These are phyloP conservation scores for Drosophila sp. DNA, from an alignment of 1,140 invertebrate species.

Conservation along the genomic window DNA sequence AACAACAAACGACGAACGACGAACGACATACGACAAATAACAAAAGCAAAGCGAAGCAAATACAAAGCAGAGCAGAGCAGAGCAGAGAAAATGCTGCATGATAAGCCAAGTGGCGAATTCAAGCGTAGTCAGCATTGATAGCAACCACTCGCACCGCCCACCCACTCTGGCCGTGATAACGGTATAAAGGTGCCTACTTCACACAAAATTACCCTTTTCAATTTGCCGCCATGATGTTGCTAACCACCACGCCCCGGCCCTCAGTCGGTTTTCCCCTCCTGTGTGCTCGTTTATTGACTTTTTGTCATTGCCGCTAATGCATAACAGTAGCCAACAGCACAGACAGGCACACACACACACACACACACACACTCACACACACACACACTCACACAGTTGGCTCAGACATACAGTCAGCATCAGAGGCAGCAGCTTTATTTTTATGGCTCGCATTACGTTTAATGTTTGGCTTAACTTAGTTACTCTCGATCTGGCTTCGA, in stretches of 20 bases:
- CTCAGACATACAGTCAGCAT: conserved; percentile 52
- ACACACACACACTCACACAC: conserved; percentile 13
- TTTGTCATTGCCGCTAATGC: conserved; percentile 81
- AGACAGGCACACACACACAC: conserved; percentile 36
- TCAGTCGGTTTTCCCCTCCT: neutral
- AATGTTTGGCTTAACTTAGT: conserved; percentile 81
- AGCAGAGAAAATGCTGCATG: conserved; percentile 57
- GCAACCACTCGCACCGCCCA: conserved; percentile 31
- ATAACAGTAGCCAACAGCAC: conserved; percentile 56
- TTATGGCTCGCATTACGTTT: conserved; percentile 78
- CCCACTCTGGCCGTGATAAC: conserved; percentile 9
- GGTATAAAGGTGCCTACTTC: conserved; percentile 80
- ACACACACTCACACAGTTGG: conserved; percentile 40
- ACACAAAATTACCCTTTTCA: conserved; percentile 84
- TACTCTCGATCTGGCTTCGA: conserved; percentile 48
- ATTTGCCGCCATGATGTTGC: conserved; percentile 63
- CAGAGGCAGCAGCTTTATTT: conserved; percentile 79
- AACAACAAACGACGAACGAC: conserved; percentile 56
- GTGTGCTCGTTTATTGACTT: conserved; percentile 76
- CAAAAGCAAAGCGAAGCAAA: conserved; percentile 52
- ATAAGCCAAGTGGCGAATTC: conserved; percentile 82
- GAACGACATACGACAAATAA: conserved; percentile 60
- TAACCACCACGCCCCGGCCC: no score
- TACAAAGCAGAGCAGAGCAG: conserved; percentile 54
- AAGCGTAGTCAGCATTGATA: conserved; percentile 82